Percentiles rank a stretch among this genome's conserved stretches.
phyloP scores from a whole-genome alignment of 2,113 vertebrate species.

The Elachura formosa region DNA sequence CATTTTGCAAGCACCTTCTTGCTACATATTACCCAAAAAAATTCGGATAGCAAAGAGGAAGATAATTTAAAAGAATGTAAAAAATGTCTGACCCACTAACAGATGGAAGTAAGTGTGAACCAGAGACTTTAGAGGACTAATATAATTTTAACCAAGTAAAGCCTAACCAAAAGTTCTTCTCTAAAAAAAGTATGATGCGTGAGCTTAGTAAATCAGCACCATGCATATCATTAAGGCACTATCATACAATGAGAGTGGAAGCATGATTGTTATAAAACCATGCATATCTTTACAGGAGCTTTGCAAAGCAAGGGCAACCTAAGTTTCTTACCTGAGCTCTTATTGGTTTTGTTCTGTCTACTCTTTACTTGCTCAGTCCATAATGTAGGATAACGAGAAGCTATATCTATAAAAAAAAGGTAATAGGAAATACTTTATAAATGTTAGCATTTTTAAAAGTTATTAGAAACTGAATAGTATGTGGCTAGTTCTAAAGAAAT shows the following conservation, averaged over 20 bases:
- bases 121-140: neutral
- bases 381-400: conserved; percentile 89
- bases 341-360: conserved; percentile 90
- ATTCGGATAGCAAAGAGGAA: neutral
- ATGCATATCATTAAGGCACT: neutral
- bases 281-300: neutral
- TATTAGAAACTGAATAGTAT: neutral
- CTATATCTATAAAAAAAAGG: conserved; percentile 79
- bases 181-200: neutral
- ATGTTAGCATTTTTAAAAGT: neutral
- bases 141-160: neutral
- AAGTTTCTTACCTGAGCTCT: conserved; percentile 80
- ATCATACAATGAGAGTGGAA: neutral
- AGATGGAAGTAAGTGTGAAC: neutral
- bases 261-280: neutral
- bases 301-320: neutral
- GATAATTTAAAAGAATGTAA: neutral
- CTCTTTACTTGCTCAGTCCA: conserved; percentile 96
- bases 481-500: neutral
- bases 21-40: neutral
- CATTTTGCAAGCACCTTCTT: neutral
- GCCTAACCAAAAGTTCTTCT: neutral
- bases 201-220: neutral
- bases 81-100: neutral
- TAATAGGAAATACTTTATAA: neutral